These are phyloP conservation scores for Melangyna quadrimaculata DNA, from an alignment of 2,888 invertebrate species.

Conservation along the genomic window DNA sequence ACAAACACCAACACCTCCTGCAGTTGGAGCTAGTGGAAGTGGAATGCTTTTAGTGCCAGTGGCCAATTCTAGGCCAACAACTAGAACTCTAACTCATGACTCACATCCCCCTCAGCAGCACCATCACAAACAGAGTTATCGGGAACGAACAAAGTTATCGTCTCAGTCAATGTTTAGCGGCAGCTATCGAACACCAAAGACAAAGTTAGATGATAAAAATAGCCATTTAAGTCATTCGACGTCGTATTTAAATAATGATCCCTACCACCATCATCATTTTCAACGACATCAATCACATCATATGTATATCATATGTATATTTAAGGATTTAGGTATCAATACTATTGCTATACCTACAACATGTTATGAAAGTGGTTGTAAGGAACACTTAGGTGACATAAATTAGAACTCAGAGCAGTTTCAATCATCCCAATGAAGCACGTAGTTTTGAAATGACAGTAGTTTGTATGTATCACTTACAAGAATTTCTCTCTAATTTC, in stretches of 20 bases:
- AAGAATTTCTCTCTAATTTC: too few species aligned
- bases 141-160: slow-evolving; percentile 77
- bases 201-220: slow-evolving; percentile 75
- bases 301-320: too few species aligned
- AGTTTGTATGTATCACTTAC: too few species aligned
- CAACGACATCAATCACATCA: slow-evolving; percentile 68
- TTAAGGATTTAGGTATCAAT: too few species aligned
- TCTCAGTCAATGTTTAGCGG: slow-evolving; percentile 79
- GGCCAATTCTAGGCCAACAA: slow-evolving; percentile 23
- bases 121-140: slow-evolving; percentile 66
- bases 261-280: slow-evolving; percentile 49
- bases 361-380: too few species aligned
- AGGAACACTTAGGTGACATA: too few species aligned
- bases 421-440: too few species aligned
- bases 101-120: slow-evolving; percentile 29
- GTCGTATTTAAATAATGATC: slow-evolving; percentile 77
- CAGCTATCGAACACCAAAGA: slow-evolving; percentile 64
- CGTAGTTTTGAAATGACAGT: too few species aligned
- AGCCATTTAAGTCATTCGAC: slow-evolving; percentile 79
- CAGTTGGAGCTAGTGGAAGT: slow-evolving; percentile 7
- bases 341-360: too few species aligned
- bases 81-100: slow-evolving; percentile 42
- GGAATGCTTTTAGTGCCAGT: slow-evolving; percentile 75
- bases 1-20: slow-evolving; percentile 42
- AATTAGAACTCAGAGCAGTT: too few species aligned